Base-by-base conservation (phyloP, 1,140 invertebrate species). In the Conus betulinus region DNA sequence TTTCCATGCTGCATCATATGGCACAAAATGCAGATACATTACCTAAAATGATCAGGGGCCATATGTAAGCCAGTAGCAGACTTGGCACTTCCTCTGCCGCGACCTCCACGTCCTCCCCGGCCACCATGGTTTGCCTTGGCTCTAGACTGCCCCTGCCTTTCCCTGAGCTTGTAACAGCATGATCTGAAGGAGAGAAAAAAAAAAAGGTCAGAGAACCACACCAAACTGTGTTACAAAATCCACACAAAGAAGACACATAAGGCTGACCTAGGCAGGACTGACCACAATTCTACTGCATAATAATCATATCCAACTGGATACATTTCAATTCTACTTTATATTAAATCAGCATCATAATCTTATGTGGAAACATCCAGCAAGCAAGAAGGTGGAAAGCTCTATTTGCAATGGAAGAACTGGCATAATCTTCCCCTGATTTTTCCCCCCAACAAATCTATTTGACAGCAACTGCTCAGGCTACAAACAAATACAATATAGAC, bases 21-120 rank as follows among this genome's bases (percentile, higher is more conserved):
- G 71, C 71, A n/a, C 15, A 17, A 23, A 13, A 74, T 74, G n/a
- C 13, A 8, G 17, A 25, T 25, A 25, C 27, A 23, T 81, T 13
- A 78, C 76, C 25, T 81, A 51, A 53, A 53, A 81, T 81, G 79
- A 17, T 81, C 17, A 53, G 79, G 79, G 39, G 79, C 79, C 79
- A 81, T 53, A 11, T 53, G 79, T 5, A 81, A 23, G 10, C 79
- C 79, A 51, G 79, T 81, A 15, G 25, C 79, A 23, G 17, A 15
- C 3, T 81, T 51, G 17, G 79, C 79, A 39, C 53, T 81, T 8
- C 79, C 51, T 23, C 79, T 52, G 51, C 79, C 79, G 5, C 17
- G 39, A 79, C 76, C 76, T 53, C 79, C 79, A 53, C 79, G 39
- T 17, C 79, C 79, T 23, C 79, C 39, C 8, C 79, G 27, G 17